phyloP scores from a whole-genome alignment of 2,888 invertebrate species.

The Pinctada fucata region DNA sequence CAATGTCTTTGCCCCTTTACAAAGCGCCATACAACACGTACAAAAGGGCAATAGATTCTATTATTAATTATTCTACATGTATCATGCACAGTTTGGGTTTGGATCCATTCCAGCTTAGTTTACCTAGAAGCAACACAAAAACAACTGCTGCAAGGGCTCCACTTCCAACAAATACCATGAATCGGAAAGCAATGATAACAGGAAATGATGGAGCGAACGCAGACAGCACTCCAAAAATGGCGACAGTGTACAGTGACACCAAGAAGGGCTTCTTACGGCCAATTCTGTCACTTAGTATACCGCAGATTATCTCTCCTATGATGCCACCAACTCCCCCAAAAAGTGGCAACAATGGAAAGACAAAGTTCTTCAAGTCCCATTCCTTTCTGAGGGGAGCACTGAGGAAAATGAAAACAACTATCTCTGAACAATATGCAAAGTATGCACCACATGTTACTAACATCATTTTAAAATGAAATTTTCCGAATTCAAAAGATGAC shows the following conservation, averaged over 20 bases:
- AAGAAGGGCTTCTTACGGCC: constrained; percentile 64
- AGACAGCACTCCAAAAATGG: constrained; percentile 64
- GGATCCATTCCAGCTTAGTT: constrained; percentile 7
- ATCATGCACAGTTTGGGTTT: too few relatives aligned
- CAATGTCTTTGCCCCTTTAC: too few relatives aligned
- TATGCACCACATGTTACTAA: constrained; percentile 64
- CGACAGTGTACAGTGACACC: constrained; percentile 50
- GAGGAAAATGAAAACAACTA: constrained; percentile 66
- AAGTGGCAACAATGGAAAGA: constrained; percentile 65
- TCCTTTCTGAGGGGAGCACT: constrained; percentile 61
- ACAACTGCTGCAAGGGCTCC: constrained; percentile 65
- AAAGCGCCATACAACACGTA: too few relatives aligned
- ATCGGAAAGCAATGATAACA: constrained; percentile 53
- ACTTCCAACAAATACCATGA: constrained; percentile 60
- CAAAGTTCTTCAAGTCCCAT: constrained; percentile 60
- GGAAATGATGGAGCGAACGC: constrained; percentile 61
- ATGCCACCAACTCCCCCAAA: constrained; percentile 60
- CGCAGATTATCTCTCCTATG: constrained; percentile 60
- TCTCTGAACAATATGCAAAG: constrained; percentile 67
- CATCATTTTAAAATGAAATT: constrained; percentile 64
- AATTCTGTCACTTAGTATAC: constrained; percentile 63
- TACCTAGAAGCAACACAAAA: constrained; percentile 67
- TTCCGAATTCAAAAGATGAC: constrained; percentile 60
- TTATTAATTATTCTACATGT: too few relatives aligned
- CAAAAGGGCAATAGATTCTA: too few relatives aligned